Percentiles rank a stretch among this genome's conserved stretches.
Evolutionary conservation across 2,797 vertebrate genomes (phyloP).

Genomic region (Clamator glandarius): DNA sequence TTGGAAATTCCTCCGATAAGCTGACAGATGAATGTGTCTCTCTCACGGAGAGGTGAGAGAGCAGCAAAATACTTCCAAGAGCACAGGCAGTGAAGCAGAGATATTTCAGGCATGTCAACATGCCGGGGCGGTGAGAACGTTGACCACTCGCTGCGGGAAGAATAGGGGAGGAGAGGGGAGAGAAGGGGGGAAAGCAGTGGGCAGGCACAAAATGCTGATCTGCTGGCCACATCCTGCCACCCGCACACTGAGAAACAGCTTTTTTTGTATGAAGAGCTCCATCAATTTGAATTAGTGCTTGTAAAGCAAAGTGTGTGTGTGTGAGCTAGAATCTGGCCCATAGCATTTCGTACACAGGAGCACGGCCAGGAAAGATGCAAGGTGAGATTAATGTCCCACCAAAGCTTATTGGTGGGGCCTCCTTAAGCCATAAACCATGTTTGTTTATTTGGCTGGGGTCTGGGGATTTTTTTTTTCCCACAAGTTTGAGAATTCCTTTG

Average conservation of each 20-base stretch:
- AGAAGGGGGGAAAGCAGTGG: not conserved
- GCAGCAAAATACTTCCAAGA: constrained; percentile 66
- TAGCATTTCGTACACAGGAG: fast-evolving
- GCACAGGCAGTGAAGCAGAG: constrained; percentile 50
- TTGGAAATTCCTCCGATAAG: constrained; percentile 66
- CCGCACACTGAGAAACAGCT: not conserved
- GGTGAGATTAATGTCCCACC: not conserved
- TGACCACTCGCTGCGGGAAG: constrained; percentile 46
- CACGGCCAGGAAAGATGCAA: not conserved
- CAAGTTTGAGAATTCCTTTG: not conserved
- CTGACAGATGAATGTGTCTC: constrained; percentile 67
- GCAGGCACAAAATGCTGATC: not conserved
- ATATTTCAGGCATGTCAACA: constrained; percentile 66
- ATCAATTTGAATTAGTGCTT: constrained; percentile 26
- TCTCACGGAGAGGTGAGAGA: constrained; percentile 61
- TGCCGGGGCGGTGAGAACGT: constrained; percentile 36
- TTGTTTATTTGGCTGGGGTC: not conserved
- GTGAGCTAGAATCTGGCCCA: not conserved
- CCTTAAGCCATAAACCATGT: not conserved
- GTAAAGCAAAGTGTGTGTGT: not conserved
- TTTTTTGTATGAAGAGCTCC: constrained; percentile 18
- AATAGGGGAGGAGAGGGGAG: not conserved
- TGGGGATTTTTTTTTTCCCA: not conserved
- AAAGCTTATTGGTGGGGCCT: not conserved
- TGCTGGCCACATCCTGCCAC: constrained; percentile 14